A percentile compares a stretch with the other conserved stretches of the same genome.
These are phyloP conservation scores for Catostomus latipinnis DNA, from an alignment of 2,797 vertebrate genomes.

Conservation along the genomic window DNA sequence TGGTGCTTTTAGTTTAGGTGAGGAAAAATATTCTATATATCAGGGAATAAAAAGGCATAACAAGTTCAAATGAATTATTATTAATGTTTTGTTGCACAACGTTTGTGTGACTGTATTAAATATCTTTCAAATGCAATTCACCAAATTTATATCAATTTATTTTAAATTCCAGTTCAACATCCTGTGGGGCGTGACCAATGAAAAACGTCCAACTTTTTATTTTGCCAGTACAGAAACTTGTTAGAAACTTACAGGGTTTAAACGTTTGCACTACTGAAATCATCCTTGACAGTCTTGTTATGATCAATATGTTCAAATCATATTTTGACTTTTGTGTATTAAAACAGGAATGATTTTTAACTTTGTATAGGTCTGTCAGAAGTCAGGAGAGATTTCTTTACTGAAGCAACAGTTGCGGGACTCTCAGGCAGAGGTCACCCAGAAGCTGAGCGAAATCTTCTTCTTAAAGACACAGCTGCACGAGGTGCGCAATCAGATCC, in stretches of 20 bases:
- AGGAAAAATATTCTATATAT: too few relatives aligned
- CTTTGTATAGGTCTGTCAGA: slow-evolving; percentile 91
- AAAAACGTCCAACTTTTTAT: too few relatives aligned
- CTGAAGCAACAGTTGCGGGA: slow-evolving; percentile 96
- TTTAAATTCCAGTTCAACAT: too few relatives aligned
- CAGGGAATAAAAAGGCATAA: too few relatives aligned
- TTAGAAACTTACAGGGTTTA: neutral
- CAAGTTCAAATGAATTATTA: too few relatives aligned
- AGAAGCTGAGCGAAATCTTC: slow-evolving; percentile 94
- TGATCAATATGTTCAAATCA: neutral
- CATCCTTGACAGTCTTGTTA: neutral
- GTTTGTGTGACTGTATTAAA: too few relatives aligned
- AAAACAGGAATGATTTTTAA: neutral
- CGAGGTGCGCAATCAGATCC: slow-evolving; percentile 83
- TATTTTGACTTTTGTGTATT: neutral
- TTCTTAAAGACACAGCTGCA: slow-evolving; percentile 92
- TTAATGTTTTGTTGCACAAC: too few relatives aligned
- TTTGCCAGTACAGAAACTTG: neutral
- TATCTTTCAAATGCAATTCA: too few relatives aligned
- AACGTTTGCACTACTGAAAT: neutral
- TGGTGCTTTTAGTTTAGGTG: too few relatives aligned
- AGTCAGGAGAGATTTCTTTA: slow-evolving; percentile 93
- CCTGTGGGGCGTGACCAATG: too few relatives aligned
- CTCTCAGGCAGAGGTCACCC: slow-evolving; percentile 92
- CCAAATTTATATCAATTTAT: too few relatives aligned